Evolutionary conservation across 2,113 vertebrate genomes (phyloP), one percentile per base, ranked within the genome.

Genomic region (Trogon surrucura): DNA sequence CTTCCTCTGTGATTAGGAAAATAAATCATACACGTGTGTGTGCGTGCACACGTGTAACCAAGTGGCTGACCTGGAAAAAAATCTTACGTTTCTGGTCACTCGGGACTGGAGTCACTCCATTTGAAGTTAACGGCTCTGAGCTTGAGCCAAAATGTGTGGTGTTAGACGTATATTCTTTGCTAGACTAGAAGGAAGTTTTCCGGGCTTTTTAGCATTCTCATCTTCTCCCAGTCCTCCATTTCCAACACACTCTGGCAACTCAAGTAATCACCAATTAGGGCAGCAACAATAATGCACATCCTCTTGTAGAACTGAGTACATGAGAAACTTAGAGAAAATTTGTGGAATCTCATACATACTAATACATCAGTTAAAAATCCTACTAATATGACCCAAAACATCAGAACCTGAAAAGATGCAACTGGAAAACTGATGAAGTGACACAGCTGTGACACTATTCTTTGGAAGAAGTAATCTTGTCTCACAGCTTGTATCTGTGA

Each of bases 1-100:
- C 93, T 95, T 95, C 87, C 90, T 95, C 57, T 71, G 34, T 66
- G 29, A 88, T 85, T 84, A 87, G 51, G 12, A 75, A 90, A 87
- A 85, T 81, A 89, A 93, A 86, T 87, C 69, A 67, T 15, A 50
- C 21, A 41, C 7, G 7, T 5, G 34, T 45, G 34, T 45, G 12
- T 1, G 41, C 41, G 9, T 6, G 34, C 50, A 80, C 53, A 30
- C 0, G 0, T 44, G 41, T 61, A 80, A 72, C 11, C 65, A 51
- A 79, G 41, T 45, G 12, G 71, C 73, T 77, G 51, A 75, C n/a
- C 36, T 34, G 29, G 58, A 91, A 89, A 92, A 41, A 41, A 82
- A 64, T 22, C 53, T 67, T 66, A 38, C 2, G 78, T 73, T 90
- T 92, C 45, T 86, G 25, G 9, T 85, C 60, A 57, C 44, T 36